Base-by-base conservation (phyloP, 2,113 vertebrate genomes). In the Cyprinodon variegatus region DNA sequence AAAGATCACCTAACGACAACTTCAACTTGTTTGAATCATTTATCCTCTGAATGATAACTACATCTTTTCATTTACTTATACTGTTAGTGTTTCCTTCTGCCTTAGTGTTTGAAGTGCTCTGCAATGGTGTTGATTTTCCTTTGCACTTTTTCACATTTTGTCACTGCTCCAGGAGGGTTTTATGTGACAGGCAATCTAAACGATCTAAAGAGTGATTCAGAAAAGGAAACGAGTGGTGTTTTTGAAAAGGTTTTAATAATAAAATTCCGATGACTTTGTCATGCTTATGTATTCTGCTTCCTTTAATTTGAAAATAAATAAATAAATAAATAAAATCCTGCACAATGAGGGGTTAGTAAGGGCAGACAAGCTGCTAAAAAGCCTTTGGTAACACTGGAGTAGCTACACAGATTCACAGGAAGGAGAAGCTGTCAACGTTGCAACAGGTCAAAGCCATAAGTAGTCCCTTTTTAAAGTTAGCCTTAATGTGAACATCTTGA, bases 1-100 rank as follows among this genome's bases (percentile, higher is more conserved):
- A 83, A 76, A 86, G 4, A 70, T 67, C 76, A 43, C 66, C 62
- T 87, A 91, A 92, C 84, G 68, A 17, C 37, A 20, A 79, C 0
- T 40, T 37, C 40, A 61, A 20, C 41, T 66, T 61, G 4, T 68
- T 37, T 66, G n/a, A 13, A 70, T 77, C 66, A 57, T n/a, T 72
- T 76, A 67, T 37, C 40, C 20, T 45, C 14, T 29, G 3, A 38
- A 22, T 29, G 45, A 14, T 36, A 66, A 81, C 72, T 2, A 12
- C 64, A 12, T 61, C 46, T 62, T 15, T 60, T 1, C 59, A 82
- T 77, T 41, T 53, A 50, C 4, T 53, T 62, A n/a, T 38, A 61
- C 50, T 41, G 43, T 43, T 41, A 70, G 41, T 10, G 11, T 38
- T 20, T 57, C 17, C 50, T 57, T 20, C 50, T 57, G 50, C 20